phyloP scores from a whole-genome alignment of 2,113 vertebrate species.

The Megaceryle maxima region DNA sequence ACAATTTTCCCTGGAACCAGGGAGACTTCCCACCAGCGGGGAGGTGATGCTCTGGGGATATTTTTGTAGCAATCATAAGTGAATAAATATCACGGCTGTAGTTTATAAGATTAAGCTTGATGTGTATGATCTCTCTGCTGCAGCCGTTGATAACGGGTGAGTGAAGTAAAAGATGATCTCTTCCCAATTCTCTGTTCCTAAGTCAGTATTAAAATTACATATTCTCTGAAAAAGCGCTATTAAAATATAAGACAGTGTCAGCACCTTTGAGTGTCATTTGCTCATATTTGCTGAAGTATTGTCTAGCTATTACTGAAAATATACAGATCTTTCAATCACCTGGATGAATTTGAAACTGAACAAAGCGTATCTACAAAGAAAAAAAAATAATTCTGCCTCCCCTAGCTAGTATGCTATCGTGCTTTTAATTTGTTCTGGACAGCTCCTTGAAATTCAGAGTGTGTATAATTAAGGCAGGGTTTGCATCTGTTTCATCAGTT shows the following conservation, averaged over 20 bases:
- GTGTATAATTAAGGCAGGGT: background rate
- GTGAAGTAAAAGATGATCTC: background rate
- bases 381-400: background rate
- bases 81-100: background rate
- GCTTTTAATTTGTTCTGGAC: background rate
- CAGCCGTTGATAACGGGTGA: background rate
- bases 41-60: background rate
- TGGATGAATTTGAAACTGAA: background rate
- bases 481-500: background rate
- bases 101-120: background rate
- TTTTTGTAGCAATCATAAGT: background rate
- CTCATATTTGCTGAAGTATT: background rate
- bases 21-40: background rate
- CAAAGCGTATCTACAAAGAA: background rate
- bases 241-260: background rate
- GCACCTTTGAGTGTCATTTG: background rate
- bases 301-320: background rate
- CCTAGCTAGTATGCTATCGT: fast-evolving
- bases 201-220: background rate
- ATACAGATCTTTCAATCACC: background rate
- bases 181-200: background rate
- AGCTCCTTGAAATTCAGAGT: background rate
- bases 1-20: background rate
- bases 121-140: fast-evolving
- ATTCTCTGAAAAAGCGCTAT: background rate